Base-by-base conservation (phyloP, 2,113 vertebrate genomes). In the Carassius gibelio region DNA sequence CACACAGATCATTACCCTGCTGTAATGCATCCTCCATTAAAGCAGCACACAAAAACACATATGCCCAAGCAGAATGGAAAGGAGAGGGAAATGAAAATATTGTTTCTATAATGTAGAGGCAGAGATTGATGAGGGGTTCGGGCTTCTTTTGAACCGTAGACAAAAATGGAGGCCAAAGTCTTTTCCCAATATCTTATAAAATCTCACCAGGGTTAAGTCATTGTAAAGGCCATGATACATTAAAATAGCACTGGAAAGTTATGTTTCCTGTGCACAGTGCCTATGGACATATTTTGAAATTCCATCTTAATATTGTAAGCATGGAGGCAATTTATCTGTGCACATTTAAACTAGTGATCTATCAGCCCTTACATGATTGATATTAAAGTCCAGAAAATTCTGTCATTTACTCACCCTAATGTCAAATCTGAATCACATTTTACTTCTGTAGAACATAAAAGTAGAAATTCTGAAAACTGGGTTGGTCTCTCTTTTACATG, bases 11-110 rank as follows among this genome's bases (percentile, higher is more conserved):
- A 94, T 94, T 94, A 94, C 91, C 92, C 91, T 90, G 91, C 91
- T 91, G 89, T 91, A 93, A 93, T 92, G 92, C 90, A 94, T 94
- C 93, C 93, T 93, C 92, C 89, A 89, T 93, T 92, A 92, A 88
- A 89, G 81, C 89, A 88, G 78, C 74, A n/a, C 89, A 89, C 86
- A n/a, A 66, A 76, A 80, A 81, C 86, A 84, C 75, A 75, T 77
- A 87, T 72, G 84, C 61, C 23, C 42, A 66, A 61, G 75, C 48
- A 77, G 52, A 80, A 77, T 38, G 23, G 11, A 81, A 81, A 84
- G 81, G 79, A 85, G 69, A 77, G 89, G 77, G 48, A 82, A 82
- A 82, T 82, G 48, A 84, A 86, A 85, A 81, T 76, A 86, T 88
- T 59, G 82, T 88, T 86, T 72, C 85, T 79, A 72, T 85, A 68